Conservation (phyloP, 1,140 invertebrate species). For the Rhopalosiphum maidis region DNA sequence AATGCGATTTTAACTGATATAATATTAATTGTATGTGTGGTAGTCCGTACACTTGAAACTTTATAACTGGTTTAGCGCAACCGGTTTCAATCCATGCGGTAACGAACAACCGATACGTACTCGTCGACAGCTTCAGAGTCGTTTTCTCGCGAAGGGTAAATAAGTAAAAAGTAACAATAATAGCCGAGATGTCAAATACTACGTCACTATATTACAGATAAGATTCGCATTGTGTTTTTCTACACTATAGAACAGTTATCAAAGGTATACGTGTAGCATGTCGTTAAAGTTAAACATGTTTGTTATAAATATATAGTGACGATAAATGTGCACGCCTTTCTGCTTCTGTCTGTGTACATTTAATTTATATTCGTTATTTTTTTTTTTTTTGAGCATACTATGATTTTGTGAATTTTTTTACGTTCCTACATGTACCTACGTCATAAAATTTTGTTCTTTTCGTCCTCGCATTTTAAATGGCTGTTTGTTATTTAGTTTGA, state of each 20-base stretch:
- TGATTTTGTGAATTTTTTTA: background rate
- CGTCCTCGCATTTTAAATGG: background rate
- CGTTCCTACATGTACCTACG: background rate
- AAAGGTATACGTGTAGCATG: background rate
- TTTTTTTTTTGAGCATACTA: background rate
- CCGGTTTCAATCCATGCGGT: background rate
- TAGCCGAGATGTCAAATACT: background rate
- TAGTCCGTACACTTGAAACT: background rate
- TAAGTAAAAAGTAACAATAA: background rate
- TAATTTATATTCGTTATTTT: background rate
- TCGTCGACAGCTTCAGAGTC: background rate
- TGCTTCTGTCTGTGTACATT: background rate
- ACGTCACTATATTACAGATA: background rate
- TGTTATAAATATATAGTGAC: background rate
- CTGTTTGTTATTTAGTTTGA: constrained; percentile 1
- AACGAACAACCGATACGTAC: background rate
- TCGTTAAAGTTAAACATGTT: background rate
- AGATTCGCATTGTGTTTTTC: background rate
- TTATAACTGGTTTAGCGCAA: constrained; percentile 12
- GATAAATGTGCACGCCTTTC: background rate
- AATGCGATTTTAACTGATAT: background rate
- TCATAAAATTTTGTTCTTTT: background rate
- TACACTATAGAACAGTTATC: background rate
- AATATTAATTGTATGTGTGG: background rate
- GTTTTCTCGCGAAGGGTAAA: background rate